A percentile compares a stretch with the other conserved stretches of the same genome.
Evolutionary conservation across 1,140 invertebrate genomes (phyloP).

Genomic region (Hesperophylax magnus): DNA sequence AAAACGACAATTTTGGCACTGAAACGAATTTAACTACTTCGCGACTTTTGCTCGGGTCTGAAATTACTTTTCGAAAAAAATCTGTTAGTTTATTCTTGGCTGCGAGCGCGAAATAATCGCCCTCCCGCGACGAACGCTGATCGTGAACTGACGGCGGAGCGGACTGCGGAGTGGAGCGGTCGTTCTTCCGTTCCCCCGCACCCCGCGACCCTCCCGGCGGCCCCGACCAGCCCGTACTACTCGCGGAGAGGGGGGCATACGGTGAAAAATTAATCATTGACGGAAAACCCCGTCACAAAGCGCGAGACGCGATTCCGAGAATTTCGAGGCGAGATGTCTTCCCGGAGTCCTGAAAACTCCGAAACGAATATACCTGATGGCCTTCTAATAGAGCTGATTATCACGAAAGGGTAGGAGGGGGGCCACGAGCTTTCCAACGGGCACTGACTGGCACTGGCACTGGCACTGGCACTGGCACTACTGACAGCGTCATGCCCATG

Average conservation of each 20-base stretch:
- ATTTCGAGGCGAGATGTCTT: not conserved
- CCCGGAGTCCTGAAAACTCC: not conserved
- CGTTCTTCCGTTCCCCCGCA: not conserved
- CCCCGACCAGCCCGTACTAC: not conserved
- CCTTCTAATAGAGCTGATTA: too few species aligned
- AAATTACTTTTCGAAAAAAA: constrained; percentile 40
- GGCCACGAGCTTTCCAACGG: not conserved
- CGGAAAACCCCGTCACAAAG: constrained; percentile 44
- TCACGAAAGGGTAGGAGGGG: too few species aligned
- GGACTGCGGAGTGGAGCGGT: constrained; percentile 9
- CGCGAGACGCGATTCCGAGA: constrained; percentile 7
- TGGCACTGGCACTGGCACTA: not conserved
- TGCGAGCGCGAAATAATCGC: constrained; percentile 9
- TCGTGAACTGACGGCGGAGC: constrained; percentile 33
- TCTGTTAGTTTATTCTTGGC: constrained; percentile 28
- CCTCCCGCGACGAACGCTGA: constrained; percentile 39
- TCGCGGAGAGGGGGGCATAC: not conserved
- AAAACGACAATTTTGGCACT: constrained; percentile 21
- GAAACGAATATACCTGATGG: too few species aligned
- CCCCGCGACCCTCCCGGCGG: not conserved
- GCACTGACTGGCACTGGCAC: not conserved
- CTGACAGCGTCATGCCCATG: not conserved
- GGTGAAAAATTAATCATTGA: constrained; percentile 46
- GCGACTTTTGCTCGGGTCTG: not conserved
- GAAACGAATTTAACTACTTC: not conserved